A percentile compares a stretch with the other conserved stretches of the same genome.
These are phyloP conservation scores for Petromus typicus DNA, from an alignment of 2,113 vertebrate species.

Conservation along the genomic window DNA sequence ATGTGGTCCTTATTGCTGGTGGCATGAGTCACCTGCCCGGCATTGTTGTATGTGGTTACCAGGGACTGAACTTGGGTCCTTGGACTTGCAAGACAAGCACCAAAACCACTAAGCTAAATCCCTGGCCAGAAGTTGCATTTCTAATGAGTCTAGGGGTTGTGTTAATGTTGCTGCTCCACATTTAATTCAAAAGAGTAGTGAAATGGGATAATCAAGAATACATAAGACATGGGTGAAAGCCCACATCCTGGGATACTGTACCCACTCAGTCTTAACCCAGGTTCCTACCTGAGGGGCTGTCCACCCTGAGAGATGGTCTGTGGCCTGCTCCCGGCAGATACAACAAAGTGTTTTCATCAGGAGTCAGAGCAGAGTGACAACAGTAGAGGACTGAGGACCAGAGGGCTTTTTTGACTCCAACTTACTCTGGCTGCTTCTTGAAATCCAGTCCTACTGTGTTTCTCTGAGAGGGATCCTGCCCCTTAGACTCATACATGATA, in stretches of 20 bases:
- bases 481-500: neutral
- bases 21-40: too few species aligned
- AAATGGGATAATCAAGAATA: neutral
- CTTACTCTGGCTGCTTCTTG: neutral
- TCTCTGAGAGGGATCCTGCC: neutral
- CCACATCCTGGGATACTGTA: neutral
- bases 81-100: too few species aligned
- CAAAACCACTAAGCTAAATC: too few species aligned
- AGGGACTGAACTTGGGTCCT: too few species aligned
- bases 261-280: rapidly evolving
- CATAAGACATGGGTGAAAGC: neutral
- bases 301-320: neutral
- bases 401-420: neutral
- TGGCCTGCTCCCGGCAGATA: neutral
- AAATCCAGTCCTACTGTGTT: neutral
- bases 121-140: constrained; percentile 8
- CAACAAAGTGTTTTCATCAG: neutral
- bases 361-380: neutral
- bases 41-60: too few species aligned
- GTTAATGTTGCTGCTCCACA: neutral
- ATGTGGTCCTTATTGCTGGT: too few species aligned
- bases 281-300: neutral
- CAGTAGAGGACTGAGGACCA: neutral
- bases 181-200: neutral
- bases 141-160: neutral